Evolutionary conservation across 2,888 invertebrate genomes (phyloP).

Genomic region (Macropis europaea): DNA sequence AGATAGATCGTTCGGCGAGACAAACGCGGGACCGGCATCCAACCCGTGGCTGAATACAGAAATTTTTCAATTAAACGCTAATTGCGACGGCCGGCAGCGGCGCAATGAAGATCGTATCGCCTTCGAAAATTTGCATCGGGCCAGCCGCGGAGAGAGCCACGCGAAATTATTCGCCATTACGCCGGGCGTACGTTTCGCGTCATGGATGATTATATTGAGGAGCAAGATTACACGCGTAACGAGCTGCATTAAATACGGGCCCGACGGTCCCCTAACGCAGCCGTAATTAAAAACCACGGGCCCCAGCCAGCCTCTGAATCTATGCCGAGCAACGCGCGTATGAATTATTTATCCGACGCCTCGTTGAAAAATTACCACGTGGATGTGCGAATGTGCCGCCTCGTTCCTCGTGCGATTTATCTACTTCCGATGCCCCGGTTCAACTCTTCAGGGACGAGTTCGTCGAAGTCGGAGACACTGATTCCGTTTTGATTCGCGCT

Average conservation of each 20-base stretch:
- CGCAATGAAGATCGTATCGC: conserved; percentile 49
- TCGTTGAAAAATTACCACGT: background rate
- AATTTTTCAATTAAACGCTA: conserved; percentile 58
- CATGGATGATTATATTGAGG: conserved; percentile 21
- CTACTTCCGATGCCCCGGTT: too few relatives aligned
- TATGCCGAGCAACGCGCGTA: background rate
- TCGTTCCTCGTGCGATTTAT: too few relatives aligned
- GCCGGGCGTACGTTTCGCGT: background rate
- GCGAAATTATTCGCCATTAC: conserved; percentile 44
- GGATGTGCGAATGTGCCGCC: background rate
- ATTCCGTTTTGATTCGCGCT: too few relatives aligned
- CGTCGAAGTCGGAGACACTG: too few relatives aligned
- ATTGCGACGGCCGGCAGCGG: conserved; percentile 35
- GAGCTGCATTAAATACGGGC: background rate
- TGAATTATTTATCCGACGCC: background rate
- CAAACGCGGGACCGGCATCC: conserved; percentile 7
- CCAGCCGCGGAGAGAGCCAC: too few relatives aligned
- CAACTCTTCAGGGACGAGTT: too few relatives aligned
- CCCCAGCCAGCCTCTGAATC: conserved; percentile 1
- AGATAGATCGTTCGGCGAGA: conserved; percentile 7
- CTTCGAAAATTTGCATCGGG: conserved; percentile 46
- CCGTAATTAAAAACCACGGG: conserved; percentile 7
- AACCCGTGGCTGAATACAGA: conserved; percentile 27
- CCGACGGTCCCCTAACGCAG: background rate
- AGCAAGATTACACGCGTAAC: conserved; percentile 26